phyloP scores from a whole-genome alignment of 2,888 invertebrate genomes.

The Sminthurinus aureus region DNA sequence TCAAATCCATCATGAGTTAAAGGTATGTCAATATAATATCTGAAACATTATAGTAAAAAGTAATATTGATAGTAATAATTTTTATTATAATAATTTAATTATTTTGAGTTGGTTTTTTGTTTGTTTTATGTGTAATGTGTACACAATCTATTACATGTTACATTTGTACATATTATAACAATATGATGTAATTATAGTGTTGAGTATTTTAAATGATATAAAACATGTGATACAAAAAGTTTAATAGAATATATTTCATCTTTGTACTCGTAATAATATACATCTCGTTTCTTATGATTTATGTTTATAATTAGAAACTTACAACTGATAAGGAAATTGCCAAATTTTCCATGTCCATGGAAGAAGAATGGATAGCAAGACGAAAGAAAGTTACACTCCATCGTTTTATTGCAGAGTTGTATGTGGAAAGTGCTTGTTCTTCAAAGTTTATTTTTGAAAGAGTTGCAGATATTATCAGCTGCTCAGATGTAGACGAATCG shows the following conservation, averaged over 20 bases:
- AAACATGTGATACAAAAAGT: no score
- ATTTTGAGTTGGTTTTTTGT: no score
- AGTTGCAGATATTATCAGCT: slow-evolving; percentile 52
- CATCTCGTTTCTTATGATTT: no score
- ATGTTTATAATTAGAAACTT: slow-evolving; percentile 44
- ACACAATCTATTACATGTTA: no score
- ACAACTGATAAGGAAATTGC: slow-evolving; percentile 57
- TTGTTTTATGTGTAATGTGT: no score
- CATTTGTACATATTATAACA: no score
- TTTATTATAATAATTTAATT: no score
- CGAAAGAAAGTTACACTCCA: slow-evolving; percentile 56
- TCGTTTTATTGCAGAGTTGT: slow-evolving; percentile 58
- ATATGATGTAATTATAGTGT: no score
- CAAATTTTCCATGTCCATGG: slow-evolving; percentile 49
- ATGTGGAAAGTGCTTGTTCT: slow-evolving; percentile 54
- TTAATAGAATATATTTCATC: background rate
- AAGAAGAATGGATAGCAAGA: slow-evolving; percentile 51
- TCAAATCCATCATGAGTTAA: slow-evolving; percentile 54
- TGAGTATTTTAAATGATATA: no score
- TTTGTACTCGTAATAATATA: background rate
- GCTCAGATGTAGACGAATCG: slow-evolving; percentile 54
- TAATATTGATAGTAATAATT: no score
- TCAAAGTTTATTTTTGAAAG: slow-evolving; percentile 55
- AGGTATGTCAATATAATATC: slow-evolving; percentile 26
- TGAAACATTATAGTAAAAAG: no score